Evolutionary conservation across 2,797 vertebrate species (phyloP), one percentile per base, ranked within the genome.

Genomic region (Gymnothorax reevesii): DNA sequence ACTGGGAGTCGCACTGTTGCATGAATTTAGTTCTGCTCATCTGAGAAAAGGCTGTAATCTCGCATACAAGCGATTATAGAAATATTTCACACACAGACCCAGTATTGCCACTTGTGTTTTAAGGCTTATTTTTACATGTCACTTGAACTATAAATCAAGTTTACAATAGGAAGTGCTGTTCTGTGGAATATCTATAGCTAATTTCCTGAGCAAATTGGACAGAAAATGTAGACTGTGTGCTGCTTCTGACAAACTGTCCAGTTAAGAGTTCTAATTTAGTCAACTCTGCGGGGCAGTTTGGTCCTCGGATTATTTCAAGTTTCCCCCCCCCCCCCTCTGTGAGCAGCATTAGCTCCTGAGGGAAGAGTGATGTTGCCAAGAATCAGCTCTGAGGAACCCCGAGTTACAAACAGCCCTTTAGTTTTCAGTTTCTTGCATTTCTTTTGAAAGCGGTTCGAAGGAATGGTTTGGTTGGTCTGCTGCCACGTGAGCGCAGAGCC

Each of bases 391-490:
- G 49, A 66, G 83, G 84, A 54, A 86, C 80, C 59, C 42, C 33
- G 27, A 88, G 27, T 85, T 62, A 75, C 84, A 83, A 42, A 64
- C 33, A 66, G 55, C 69, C 52, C 52, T 62, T 64, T 42, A 42
- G 33, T 42, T 42, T 75, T 20, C 52, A 0, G 42, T 64, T 79
- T 25, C 57, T 73, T 7, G 49, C 25, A 59, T 25, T 22, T 22
- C 6, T 49, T 17, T 55, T 20, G 27, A 55, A 80, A 42, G 73
- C 52, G 52, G 7, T 57, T 5, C 27, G 17, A 27, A 84, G 57
- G 84, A 27, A 59, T 59, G 60, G 86, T 87, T 12, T 66, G 77
- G 64, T 60, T 57, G 84, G 83, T 20, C 75, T 84, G 62, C 86
- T 79, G 79, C 71, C 88, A 84, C 25, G 64, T n/a, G 83, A 54